Base-by-base conservation (phyloP, 2,888 invertebrate genomes). In the Smittia sp. region DNA sequence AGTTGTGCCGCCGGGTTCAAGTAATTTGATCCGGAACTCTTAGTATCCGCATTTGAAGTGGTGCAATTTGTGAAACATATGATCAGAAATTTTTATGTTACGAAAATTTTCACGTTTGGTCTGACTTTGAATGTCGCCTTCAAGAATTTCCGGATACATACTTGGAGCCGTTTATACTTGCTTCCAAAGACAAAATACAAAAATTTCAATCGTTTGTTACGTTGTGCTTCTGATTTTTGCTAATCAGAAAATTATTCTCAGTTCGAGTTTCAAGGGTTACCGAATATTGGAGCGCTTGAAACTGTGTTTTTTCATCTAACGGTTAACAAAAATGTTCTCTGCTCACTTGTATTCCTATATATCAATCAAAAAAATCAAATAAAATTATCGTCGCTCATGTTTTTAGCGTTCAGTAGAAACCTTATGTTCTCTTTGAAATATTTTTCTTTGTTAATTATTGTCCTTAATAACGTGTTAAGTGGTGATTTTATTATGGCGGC, bases 321-420 rank as follows among this genome's bases (percentile, higher is more conserved):
- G n/a, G n/a, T n/a, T n/a, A n/a, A n/a, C n/a, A n/a, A n/a, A n/a
- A n/a, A 39, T 39, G 39, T 39, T 7, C 11, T n/a, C n/a, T n/a
- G n/a, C 39, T 39, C 7, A 39, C 11, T 7, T 39, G 39, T 39
- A 13, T 39, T 9, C 39, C 7, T 39, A 39, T 11, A 39, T 9
- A 39, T 11, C 11, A 9, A 13, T 7, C 7, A 39, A 13, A 41
- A 46, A 46, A 41, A 68, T 22, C 68, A 68, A 46, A 68, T 68
- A 3, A n/a, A 41, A 68, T 68, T 68, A 68, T 68, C 68, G 46
- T 68, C 68, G 68, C 68, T 68, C 46, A 41, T 68, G 68, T 68
- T 18, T 68, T 46, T 18, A 41, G 20, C 6, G 32, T 66, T 66
- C 39, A 66, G 39, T 66, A 38, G 39, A 66, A 66, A 39, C 24